Conservation (phyloP, 2,113 vertebrate species). For the Chelonoidis abingdonii region DNA sequence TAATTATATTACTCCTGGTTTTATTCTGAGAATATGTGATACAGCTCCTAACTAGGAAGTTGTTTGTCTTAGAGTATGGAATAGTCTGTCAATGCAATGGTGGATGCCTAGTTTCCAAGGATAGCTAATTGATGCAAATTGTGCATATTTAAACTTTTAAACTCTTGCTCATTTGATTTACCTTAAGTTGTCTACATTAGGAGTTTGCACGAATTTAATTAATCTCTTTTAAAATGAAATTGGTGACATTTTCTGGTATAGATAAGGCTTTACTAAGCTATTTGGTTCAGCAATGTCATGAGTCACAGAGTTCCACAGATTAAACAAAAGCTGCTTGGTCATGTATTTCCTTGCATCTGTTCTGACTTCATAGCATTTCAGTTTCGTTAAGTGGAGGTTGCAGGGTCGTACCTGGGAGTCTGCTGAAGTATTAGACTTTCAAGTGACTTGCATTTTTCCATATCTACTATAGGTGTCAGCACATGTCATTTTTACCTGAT, state of each 20-base stretch:
- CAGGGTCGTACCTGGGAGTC: neutral
- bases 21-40: neutral
- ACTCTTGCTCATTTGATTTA: neutral
- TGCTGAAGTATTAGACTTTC: neutral
- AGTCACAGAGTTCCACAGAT: neutral
- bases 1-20: neutral
- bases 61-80: neutral
- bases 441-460: neutral
- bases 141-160: neutral
- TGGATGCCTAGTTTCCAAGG: neutral
- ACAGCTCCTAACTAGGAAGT: neutral
- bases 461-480: slow-evolving; percentile 80
- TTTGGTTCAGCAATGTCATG: neutral
- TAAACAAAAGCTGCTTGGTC: neutral
- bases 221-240: neutral
- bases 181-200: neutral
- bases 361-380: neutral
- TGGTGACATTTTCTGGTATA: accelerated
- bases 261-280: neutral
- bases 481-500: slow-evolving; percentile 80
- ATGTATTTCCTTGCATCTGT: neutral
- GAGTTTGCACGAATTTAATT: neutral
- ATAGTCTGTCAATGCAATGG: neutral
- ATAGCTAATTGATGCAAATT: neutral
- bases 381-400: neutral